These are phyloP conservation scores for Harmothoe impar DNA, from an alignment of 2,888 invertebrate species.

Conservation along the genomic window DNA sequence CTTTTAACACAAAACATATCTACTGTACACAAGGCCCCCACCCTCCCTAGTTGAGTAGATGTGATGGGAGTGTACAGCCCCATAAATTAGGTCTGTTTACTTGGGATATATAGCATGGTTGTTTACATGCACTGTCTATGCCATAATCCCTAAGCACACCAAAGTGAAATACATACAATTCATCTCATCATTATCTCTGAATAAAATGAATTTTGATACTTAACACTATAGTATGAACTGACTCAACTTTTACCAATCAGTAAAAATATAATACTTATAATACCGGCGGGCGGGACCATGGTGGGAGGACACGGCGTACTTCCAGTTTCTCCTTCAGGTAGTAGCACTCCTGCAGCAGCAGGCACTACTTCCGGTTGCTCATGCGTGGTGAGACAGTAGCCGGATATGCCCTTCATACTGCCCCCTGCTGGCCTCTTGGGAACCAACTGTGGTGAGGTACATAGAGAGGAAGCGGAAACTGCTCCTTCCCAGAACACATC, in stretches of 20 bases:
- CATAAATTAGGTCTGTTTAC: too few relatives aligned
- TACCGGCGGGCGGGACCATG: neutral
- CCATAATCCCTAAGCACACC: neutral
- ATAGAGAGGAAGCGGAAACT: neutral
- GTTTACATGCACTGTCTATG: neutral
- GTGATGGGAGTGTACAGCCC: too few relatives aligned
- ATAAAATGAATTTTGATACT: too few relatives aligned
- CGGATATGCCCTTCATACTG: neutral
- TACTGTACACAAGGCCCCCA: constrained; percentile 1
- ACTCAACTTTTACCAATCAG: too few relatives aligned
- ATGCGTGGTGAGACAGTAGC: constrained; percentile 6
- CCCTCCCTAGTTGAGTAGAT: neutral
- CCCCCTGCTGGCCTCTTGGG: neutral
- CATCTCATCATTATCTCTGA: too few relatives aligned
- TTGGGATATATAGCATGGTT: too few relatives aligned
- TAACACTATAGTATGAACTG: too few relatives aligned
- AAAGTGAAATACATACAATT: too few relatives aligned
- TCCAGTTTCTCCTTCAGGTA: neutral
- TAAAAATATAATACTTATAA: too few relatives aligned
- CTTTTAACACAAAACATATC: neutral
- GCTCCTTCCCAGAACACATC: constrained; percentile 26
- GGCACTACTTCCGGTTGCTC: neutral
- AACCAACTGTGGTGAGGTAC: neutral
- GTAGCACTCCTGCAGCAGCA: neutral
- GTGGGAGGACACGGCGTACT: neutral